Conservation (phyloP, 2,113 vertebrate genomes). For the Danio rerio region DNA sequence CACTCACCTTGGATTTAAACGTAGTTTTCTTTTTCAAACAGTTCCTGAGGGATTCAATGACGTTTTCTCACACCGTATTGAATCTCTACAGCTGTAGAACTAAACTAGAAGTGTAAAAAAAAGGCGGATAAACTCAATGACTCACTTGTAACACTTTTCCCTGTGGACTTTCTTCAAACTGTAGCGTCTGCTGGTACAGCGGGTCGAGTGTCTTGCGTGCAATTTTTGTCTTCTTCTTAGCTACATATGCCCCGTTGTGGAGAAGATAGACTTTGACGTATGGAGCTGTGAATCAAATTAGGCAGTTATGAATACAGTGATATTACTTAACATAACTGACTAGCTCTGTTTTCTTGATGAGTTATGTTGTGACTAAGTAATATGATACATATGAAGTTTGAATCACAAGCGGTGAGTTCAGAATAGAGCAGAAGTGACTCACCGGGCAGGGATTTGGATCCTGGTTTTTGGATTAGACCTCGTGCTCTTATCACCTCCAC, state of each 20-base stretch:
- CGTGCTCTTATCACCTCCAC: constrained; percentile 98
- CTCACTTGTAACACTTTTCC: constrained; percentile 98
- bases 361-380: background rate
- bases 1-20: background rate
- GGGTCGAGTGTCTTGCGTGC: constrained; percentile 97
- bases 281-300: constrained; percentile 80
- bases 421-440: constrained; percentile 56
- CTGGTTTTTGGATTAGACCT: constrained; percentile 93
- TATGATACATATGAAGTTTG: background rate
- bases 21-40: background rate
- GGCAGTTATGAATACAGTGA: constrained; percentile 22
- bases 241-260: constrained; percentile 95
- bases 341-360: constrained; percentile 10
- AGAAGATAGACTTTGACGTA: constrained; percentile 98
- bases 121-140: background rate
- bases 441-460: constrained; percentile 97
- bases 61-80: background rate
- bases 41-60: background rate
- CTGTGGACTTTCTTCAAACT: constrained; percentile 96
- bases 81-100: background rate
- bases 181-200: constrained; percentile 94
- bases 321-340: background rate
- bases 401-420: background rate
- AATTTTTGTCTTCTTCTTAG: constrained; percentile 99
- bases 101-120: background rate